phyloP scores from a whole-genome alignment of 2,797 vertebrate species.

The Podarcis lilfordi region DNA sequence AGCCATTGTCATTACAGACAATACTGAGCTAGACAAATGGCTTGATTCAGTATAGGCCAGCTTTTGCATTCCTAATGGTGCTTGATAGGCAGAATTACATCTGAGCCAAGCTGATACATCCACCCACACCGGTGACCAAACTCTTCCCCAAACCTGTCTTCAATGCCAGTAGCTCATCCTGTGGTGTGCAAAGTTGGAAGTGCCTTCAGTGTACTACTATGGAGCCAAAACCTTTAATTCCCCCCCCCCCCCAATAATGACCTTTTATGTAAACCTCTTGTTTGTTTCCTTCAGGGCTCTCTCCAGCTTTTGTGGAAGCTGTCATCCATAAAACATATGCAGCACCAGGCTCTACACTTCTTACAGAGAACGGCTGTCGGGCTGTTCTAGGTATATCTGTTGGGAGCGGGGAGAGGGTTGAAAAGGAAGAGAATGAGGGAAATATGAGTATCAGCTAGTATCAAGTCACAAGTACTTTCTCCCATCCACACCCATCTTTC shows the following conservation, averaged over 20 bases:
- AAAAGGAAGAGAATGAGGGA: neutral
- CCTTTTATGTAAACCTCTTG: constrained; percentile 65
- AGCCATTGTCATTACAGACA: too few relatives aligned
- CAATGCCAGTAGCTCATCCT: too few relatives aligned
- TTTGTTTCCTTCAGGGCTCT: constrained; percentile 75
- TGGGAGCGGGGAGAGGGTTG: neutral
- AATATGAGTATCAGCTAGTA: neutral
- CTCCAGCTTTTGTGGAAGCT: constrained; percentile 81
- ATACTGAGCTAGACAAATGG: too few relatives aligned
- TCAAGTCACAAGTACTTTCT: neutral
- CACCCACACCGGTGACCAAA: too few relatives aligned
- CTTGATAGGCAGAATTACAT: neutral
- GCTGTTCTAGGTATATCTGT: constrained; percentile 40
- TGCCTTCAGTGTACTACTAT: too few relatives aligned
- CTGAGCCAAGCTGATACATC: too few relatives aligned
- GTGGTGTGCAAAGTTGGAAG: too few relatives aligned
- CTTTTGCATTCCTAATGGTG: neutral
- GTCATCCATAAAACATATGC: constrained; percentile 85
- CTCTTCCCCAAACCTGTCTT: too few relatives aligned
- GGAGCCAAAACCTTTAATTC: too few relatives aligned
- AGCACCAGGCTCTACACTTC: constrained; percentile 49
- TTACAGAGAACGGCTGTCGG: constrained; percentile 54
- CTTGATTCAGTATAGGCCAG: too few relatives aligned
- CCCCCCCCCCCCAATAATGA: constrained; percentile 38
- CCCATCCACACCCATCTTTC: neutral